Percentiles rank a stretch among this genome's conserved stretches.
Conservation (phyloP, 2,888 invertebrate species). For the Ecliptopera silaceata region DNA sequence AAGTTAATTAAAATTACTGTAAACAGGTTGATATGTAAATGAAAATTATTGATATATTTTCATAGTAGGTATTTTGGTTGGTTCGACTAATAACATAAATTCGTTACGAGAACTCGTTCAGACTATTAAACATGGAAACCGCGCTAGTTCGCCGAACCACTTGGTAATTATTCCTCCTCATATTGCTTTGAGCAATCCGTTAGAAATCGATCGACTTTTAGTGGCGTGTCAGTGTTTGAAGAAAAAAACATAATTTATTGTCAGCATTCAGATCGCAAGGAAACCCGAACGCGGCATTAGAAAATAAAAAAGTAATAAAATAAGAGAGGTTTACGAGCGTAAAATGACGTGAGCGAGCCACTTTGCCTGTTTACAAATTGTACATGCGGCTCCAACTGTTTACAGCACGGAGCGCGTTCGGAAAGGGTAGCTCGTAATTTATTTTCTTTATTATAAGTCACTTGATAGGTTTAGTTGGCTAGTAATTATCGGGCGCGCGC, state of each 20-base stretch:
- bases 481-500: conserved; percentile 75
- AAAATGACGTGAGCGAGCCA: conserved; percentile 76
- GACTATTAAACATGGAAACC: conserved; percentile 79
- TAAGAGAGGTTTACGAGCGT: conserved; percentile 80
- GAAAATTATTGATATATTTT: conserved; percentile 16
- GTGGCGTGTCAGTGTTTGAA: conserved; percentile 81
- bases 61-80: conserved; percentile 21
- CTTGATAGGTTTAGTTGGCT: conserved; percentile 70
- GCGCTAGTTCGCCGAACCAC: conserved; percentile 73
- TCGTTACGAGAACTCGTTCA: conserved; percentile 66
- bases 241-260: conserved; percentile 80
- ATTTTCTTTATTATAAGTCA: conserved; percentile 71
- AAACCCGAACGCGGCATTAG: conserved; percentile 77
- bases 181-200: conserved; percentile 80
- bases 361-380: conserved; percentile 65
- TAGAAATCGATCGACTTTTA: conserved; percentile 82
- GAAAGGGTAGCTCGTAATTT: conserved; percentile 71
- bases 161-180: conserved; percentile 74
- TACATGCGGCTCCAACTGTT: conserved; percentile 48
- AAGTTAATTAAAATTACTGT: conserved; percentile 1
- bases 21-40: not conserved
- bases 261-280: conserved; percentile 78
- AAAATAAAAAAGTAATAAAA: conserved; percentile 82
- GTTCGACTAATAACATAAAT: conserved; percentile 43
- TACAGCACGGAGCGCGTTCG: conserved; percentile 47